These are phyloP conservation scores for Hydrozoanthus gracilis DNA, from an alignment of 92 coral and sea anemone species.

Conservation along the genomic window DNA sequence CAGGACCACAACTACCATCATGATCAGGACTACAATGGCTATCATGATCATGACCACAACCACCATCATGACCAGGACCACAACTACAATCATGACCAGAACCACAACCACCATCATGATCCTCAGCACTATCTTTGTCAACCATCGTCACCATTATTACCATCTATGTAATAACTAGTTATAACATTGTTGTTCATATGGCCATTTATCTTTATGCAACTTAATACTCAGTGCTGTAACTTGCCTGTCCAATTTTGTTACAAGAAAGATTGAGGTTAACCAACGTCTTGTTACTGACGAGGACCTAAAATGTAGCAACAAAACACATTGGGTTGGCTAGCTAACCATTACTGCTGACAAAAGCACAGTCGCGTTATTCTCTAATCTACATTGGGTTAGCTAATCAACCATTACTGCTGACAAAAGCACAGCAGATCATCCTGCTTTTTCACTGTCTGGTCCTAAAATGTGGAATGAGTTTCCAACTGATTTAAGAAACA, in stretches of 20 bases:
- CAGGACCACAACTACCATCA: neutral
- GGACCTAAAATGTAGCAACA: conserved; percentile 63
- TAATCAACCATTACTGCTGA: no score
- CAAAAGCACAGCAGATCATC: no score
- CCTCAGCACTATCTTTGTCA: neutral
- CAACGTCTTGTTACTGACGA: conserved; percentile 81
- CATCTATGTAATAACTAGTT: neutral
- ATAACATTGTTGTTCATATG: neutral
- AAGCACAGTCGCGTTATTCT: no score
- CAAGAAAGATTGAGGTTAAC: conserved; percentile 93
- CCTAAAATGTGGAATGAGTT: no score
- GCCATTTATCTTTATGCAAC: neutral
- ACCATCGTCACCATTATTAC: neutral
- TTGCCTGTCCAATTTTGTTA: conserved; percentile 94
- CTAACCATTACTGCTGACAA: no score
- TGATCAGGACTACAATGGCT: neutral
- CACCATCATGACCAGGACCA: neutral
- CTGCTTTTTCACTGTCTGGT: no score
- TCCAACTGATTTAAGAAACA: no score
- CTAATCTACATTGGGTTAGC: neutral
- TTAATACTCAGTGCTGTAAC: neutral
- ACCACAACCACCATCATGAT: neutral
- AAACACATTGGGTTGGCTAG: neutral
- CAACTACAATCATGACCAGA: neutral
- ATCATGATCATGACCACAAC: neutral